Base-by-base conservation (phyloP, 1,140 invertebrate genomes). In the Aleiodes sp. region DNA sequence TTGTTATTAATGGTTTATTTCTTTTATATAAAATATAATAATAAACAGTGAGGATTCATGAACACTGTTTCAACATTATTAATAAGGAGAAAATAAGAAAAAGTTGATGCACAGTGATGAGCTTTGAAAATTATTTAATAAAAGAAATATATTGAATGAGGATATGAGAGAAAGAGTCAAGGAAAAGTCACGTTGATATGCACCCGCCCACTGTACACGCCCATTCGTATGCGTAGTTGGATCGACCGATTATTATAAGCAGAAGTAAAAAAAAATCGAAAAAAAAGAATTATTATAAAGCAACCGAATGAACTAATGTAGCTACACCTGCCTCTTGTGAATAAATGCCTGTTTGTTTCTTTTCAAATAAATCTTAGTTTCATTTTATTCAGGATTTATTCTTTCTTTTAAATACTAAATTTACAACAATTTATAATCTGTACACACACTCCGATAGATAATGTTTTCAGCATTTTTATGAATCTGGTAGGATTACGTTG, bases 401-500 rank as follows among this genome's bases (percentile, higher is more conserved):
- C 9, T 61, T 14, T 57, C 2, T 24, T 26, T 2, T 31, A 61
- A 29, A 10, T 4, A 26, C 26, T 4, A 56, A 10, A 56, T 26
- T 26, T 56, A 56, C 6, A 56, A 10, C 3, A 28, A 16, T 3
- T 52, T 3, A 19, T 52, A n/a, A n/a, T n/a, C n/a, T n/a, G n/a
- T n/a, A n/a, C n/a, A n/a, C n/a, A n/a, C n/a, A n/a, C n/a, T n/a
- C n/a, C n/a, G n/a, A n/a, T n/a, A n/a, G n/a, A n/a, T n/a, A n/a
- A n/a, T n/a, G n/a, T n/a, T n/a, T n/a, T n/a, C n/a, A n/a, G n/a
- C n/a, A n/a, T 41, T 3, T 37, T 37, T 71, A 71, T 75, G 62
- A 84, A 76, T 88, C 86, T 28, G 87, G 80, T 70, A 91, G 91
- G 70, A 92, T 87, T 71, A 87, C 87, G 65, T 90, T 87, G 72